These are phyloP conservation scores for Trichoplax adhaerens DNA, from an alignment of 37 sponge, comb jelly and placozoan genomes.

Conservation along the genomic window DNA sequence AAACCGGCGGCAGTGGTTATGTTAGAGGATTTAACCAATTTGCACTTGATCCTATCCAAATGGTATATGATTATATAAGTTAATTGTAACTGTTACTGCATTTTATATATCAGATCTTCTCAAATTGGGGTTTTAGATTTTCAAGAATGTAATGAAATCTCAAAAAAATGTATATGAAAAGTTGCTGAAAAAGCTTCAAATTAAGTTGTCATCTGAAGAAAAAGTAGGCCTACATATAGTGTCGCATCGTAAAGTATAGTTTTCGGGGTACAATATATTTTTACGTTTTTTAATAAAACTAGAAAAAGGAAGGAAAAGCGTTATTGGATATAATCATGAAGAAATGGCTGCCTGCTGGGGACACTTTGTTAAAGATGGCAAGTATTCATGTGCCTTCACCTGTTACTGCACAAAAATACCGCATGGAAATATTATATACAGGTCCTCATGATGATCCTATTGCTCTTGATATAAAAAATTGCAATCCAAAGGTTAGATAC, in stretches of 20 bases:
- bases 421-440: slow-evolving; percentile 92
- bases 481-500: slow-evolving; percentile 69
- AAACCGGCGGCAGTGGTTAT: slow-evolving; percentile 47
- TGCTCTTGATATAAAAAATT: slow-evolving; percentile 79
- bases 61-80: slow-evolving; percentile 22
- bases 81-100: neutral
- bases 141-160: slow-evolving; percentile 82
- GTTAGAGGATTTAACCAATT: slow-evolving; percentile 92
- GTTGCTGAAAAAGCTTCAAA: slow-evolving; percentile 62
- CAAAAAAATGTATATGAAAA: slow-evolving; percentile 68
- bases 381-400: slow-evolving; percentile 97
- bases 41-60: slow-evolving; percentile 95
- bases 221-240: slow-evolving; percentile 18
- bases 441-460: slow-evolving; percentile 86
- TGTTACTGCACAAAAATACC: slow-evolving; percentile 92
- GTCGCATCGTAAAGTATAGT: slow-evolving; percentile 5
- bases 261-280: slow-evolving; percentile 7
- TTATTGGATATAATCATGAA: slow-evolving; percentile 49
- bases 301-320: slow-evolving; percentile 34
- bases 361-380: slow-evolving; percentile 83
- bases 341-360: slow-evolving; percentile 93
- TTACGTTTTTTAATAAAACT: slow-evolving; percentile 8
- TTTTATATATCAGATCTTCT: neutral
- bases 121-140: slow-evolving; percentile 22
- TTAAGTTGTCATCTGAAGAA: slow-evolving; percentile 68